Base-by-base conservation (phyloP, 2,888 invertebrate species). In the Augochlorella aurata region DNA sequence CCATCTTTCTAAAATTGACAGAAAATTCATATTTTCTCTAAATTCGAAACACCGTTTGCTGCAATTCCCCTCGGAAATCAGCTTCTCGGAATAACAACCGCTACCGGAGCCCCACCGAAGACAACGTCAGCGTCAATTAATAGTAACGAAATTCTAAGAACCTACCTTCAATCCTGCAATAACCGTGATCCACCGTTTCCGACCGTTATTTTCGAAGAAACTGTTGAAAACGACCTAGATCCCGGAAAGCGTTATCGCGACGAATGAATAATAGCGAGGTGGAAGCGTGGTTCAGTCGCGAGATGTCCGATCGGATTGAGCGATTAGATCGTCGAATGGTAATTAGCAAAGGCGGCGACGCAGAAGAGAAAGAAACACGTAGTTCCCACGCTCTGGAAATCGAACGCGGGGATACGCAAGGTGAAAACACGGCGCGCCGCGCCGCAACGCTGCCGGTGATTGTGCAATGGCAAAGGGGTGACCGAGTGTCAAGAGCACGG, bases 401-500 rank as follows among this genome's bases (percentile, higher is more conserved):
- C 45, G 58, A 61, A 44, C 69, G 67, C 16, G n/a, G 65, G 68
- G 21, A 67, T 79, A 61, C 52, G 74, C 68, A 63, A 71, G 74
- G 58, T 78, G 61, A 67, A 74, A 80, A 72, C 63, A 74, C 18
- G 77, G 44, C 73, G 38, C 38, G 38, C 29, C 29, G 29, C 29
- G 29, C 7, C 38, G 38, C 38, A 38, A 47, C 61, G 29, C 45
- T 54, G 74, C n/a, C 16, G 49, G 68, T 74, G 87, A 89, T 90
- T 89, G 89, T 87, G 89, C 85, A 89, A 89, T 78, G 29, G 52
- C 54, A 58, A 79, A 82, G 86, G 84, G 85, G 87, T 87, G 88
- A 85, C 80, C 89, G 84, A 83, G 89, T 89, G 89, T 90, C 90
- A 90, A 90, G 90, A 89, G 87, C 87, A 84, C 82, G 82, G 65